Percentiles rank a stretch among this genome's conserved stretches.
Conservation (phyloP, 23 tunicate genomes). For the Halocynthia roretzi region DNA sequence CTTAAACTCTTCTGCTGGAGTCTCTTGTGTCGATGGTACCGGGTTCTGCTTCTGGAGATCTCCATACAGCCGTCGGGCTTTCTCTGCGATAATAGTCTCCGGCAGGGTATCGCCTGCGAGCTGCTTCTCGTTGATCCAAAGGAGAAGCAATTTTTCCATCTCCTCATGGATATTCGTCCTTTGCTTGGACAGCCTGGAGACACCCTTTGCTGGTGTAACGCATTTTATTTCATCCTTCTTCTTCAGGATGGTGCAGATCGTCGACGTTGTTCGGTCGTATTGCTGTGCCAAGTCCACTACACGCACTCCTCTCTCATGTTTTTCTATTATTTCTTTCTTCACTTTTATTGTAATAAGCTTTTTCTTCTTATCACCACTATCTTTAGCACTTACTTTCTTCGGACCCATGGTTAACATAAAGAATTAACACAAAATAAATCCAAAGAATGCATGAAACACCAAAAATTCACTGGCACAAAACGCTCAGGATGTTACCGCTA, state of each 20-base stretch:
- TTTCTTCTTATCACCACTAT: too few species aligned
- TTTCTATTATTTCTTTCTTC: too few species aligned
- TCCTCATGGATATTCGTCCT: neutral
- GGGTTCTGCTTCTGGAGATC: conserved; percentile 9
- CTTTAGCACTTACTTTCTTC: too few species aligned
- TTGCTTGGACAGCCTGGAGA: conserved; percentile 16
- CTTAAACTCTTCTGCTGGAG: conserved; percentile 17
- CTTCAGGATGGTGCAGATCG: conserved; percentile 12
- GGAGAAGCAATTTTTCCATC: conserved; percentile 19
- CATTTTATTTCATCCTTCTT: conserved; percentile 9
- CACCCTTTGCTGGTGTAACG: conserved; percentile 16
- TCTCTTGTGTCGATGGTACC: conserved; percentile 8
- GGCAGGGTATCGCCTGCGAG: conserved; percentile 9
- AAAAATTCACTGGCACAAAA: too few species aligned
- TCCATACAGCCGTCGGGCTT: conserved; percentile 14
- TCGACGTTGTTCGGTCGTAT: conserved; percentile 11
- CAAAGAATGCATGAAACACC: too few species aligned
- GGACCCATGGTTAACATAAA: too few species aligned
- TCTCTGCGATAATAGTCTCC: conserved; percentile 12
- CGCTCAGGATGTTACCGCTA: too few species aligned
- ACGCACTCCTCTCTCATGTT: neutral
- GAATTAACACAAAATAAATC: too few species aligned
- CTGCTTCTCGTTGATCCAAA: conserved; percentile 22
- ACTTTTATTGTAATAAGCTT: too few species aligned
- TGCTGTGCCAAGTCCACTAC: conserved; percentile 20